A percentile compares a stretch with the other conserved stretches of the same genome.
These are phyloP conservation scores for Lipophrys pholis DNA, from an alignment of 2,113 vertebrate species.

Conservation along the genomic window DNA sequence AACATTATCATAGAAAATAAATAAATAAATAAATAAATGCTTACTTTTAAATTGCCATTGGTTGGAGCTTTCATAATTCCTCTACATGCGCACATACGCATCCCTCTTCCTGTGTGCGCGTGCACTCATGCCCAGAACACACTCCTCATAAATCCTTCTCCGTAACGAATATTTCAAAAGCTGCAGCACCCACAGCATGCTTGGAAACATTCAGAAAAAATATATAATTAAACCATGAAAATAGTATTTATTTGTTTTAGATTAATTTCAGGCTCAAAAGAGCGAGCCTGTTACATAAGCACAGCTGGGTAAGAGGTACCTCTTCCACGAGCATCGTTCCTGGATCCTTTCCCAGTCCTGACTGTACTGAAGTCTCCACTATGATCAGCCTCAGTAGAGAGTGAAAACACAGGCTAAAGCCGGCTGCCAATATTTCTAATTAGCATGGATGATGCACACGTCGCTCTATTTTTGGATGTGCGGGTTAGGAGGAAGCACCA, in stretches of 20 bases:
- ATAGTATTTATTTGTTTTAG: constrained; percentile 52
- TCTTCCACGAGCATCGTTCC: constrained; percentile 21
- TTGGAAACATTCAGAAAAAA: constrained; percentile 38
- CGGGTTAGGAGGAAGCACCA: constrained; percentile 23
- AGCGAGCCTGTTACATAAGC: constrained; percentile 31
- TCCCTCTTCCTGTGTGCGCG: neutral
- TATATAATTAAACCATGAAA: constrained; percentile 56
- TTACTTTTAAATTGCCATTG: constrained; percentile 38
- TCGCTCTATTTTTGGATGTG: constrained; percentile 52
- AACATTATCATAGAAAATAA: constrained; percentile 29
- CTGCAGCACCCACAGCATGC: constrained; percentile 33
- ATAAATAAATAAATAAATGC: too few relatives aligned
- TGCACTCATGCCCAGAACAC: constrained; percentile 20
- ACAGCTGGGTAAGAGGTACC: constrained; percentile 57
- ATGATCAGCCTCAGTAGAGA: constrained; percentile 45
- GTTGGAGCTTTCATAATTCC: neutral
- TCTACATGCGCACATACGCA: neutral
- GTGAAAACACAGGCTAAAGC: constrained; percentile 47
- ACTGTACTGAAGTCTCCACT: constrained; percentile 42
- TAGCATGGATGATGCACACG: constrained; percentile 50
- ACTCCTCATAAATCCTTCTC: constrained; percentile 29
- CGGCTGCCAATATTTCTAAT: constrained; percentile 59
- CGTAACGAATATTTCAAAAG: constrained; percentile 43
- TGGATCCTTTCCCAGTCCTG: constrained; percentile 58
- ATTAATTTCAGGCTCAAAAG: constrained; percentile 40